A percentile compares a stretch with the other conserved stretches of the same genome.
Conservation (phyloP, 2,888 invertebrate species). For the Oithona nana region DNA sequence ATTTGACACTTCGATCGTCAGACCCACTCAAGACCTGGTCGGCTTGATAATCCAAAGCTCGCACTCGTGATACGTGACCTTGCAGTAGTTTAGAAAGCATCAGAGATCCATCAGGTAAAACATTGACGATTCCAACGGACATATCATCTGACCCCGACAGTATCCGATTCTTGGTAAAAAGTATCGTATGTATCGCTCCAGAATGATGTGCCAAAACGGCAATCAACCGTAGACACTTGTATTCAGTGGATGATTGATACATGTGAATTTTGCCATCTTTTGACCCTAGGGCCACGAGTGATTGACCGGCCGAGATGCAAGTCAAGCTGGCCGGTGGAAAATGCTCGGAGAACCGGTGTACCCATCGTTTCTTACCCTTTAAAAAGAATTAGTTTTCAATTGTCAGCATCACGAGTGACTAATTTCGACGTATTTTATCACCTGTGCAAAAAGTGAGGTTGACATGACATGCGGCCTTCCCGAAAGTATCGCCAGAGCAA, state of each 20-base stretch:
- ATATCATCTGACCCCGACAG: slow-evolving; percentile 13
- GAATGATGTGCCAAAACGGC: slow-evolving; percentile 9
- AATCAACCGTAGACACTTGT: neutral
- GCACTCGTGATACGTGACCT: slow-evolving; percentile 11
- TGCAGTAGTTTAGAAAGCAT: slow-evolving; percentile 8
- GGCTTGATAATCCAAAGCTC: slow-evolving; percentile 8
- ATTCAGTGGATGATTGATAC: neutral
- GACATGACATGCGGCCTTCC: slow-evolving; percentile 14
- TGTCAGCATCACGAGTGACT: neutral
- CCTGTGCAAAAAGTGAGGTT: slow-evolving; percentile 4
- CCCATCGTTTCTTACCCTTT: slow-evolving; percentile 5
- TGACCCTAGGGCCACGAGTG: slow-evolving; percentile 6
- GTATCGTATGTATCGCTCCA: neutral
- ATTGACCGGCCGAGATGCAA: slow-evolving; percentile 11
- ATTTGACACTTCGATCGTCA: slow-evolving; percentile 12
- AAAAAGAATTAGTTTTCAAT: neutral
- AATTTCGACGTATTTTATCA: no score
- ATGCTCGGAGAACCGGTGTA: slow-evolving; percentile 12
- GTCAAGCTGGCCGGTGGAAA: slow-evolving; percentile 1
- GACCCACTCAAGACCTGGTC: slow-evolving; percentile 1
- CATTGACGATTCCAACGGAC: slow-evolving; percentile 8
- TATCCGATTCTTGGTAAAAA: neutral
- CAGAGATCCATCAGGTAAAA: slow-evolving; percentile 7
- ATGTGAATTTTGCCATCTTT: slow-evolving; percentile 8
- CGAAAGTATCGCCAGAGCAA: slow-evolving; percentile 3